Evolutionary conservation across 2,888 invertebrate species (phyloP).

Genomic region (Aphidoletes aphidimyza): DNA sequence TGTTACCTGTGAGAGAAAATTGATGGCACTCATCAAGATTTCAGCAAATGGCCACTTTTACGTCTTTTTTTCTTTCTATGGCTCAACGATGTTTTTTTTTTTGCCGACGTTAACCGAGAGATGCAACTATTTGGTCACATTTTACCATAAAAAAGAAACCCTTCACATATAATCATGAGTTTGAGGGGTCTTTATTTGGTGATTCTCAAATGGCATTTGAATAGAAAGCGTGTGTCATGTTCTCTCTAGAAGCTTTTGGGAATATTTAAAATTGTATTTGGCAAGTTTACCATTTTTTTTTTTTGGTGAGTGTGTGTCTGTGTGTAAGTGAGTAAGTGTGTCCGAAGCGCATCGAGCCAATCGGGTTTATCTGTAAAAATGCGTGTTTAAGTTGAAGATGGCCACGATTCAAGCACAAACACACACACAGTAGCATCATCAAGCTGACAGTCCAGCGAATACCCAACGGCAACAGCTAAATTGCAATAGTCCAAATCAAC

Average conservation of each 20-base stretch:
- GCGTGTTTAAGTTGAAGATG: not conserved
- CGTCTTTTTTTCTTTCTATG: not conserved
- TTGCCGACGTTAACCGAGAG: not conserved
- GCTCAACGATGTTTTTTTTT: not conserved
- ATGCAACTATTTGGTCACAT: too few species aligned
- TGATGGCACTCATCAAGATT: not conserved
- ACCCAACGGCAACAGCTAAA: slow-evolving; percentile 26
- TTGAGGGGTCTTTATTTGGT: too few species aligned
- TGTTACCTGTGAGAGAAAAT: slow-evolving; percentile 6
- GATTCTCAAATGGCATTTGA: not conserved
- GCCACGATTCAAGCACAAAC: not conserved
- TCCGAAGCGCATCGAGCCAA: not conserved
- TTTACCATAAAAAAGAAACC: too few species aligned
- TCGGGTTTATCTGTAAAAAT: not conserved
- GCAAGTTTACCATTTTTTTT: not conserved
- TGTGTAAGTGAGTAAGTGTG: not conserved
- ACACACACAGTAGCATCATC: not conserved
- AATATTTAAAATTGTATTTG: slow-evolving; percentile 27
- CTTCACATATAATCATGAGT: too few species aligned
- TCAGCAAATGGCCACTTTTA: not conserved
- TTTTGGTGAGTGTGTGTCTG: not conserved
- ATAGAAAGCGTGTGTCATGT: not conserved
- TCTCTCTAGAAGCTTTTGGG: not conserved
- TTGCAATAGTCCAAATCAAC: slow-evolving; percentile 10
- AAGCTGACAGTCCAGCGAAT: not conserved